Percentiles rank a stretch among this genome's conserved stretches.
Conservation (phyloP, 2,888 invertebrate genomes). For the Arenicola marina region DNA sequence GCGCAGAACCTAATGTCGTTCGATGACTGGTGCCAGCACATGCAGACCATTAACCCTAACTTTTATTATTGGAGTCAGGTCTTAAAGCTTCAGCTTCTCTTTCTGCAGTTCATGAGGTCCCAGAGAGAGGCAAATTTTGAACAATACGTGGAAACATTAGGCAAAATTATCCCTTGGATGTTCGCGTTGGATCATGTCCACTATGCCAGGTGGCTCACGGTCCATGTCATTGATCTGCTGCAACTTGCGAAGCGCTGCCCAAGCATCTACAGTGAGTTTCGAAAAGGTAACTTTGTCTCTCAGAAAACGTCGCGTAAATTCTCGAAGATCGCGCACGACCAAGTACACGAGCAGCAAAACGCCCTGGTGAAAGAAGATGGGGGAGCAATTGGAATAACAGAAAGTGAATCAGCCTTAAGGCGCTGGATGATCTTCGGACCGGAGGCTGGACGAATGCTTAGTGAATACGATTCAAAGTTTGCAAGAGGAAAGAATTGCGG, state of each 20-base stretch:
- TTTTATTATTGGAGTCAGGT: conserved; percentile 26
- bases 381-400: conserved; percentile 35
- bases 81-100: conserved; percentile 11
- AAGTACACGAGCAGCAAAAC: conserved; percentile 35
- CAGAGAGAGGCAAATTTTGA: conserved; percentile 24
- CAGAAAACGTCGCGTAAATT: conserved; percentile 29
- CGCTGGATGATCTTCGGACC: conserved; percentile 41
- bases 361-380: conserved; percentile 37
- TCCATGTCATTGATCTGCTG: conserved; percentile 35
- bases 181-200: conserved; percentile 33
- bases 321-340: not conserved
- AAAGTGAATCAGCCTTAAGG: conserved; percentile 29
- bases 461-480: conserved; percentile 2
- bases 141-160: conserved; percentile 17
- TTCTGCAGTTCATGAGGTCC: conserved; percentile 19
- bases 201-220: conserved; percentile 39
- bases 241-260: conserved; percentile 26
- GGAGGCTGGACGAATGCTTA: conserved; percentile 18
- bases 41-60: conserved; percentile 2
- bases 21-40: conserved; percentile 12
- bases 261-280: conserved; percentile 29
- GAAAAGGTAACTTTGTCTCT: conserved; percentile 31
- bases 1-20: conserved; percentile 3
- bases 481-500: not conserved
- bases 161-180: conserved; percentile 28